phyloP scores from a whole-genome alignment of 2,797 vertebrate genomes.

The Synanceia verrucosa region DNA sequence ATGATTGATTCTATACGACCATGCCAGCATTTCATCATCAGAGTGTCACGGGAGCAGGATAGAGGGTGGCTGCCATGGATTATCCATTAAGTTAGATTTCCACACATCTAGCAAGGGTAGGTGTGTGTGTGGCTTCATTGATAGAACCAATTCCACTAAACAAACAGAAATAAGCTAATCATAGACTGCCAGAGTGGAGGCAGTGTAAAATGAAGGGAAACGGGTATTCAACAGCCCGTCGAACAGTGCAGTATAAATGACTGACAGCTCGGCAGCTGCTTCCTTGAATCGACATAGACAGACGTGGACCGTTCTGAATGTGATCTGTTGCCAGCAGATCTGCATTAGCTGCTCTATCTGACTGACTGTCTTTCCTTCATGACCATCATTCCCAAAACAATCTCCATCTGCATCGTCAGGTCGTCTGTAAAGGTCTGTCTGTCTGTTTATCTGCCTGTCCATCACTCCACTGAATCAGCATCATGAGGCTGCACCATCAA shows the following conservation, averaged over 20 bases:
- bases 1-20: conserved; percentile 45
- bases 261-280: conserved; percentile 56
- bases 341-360: conserved; percentile 60
- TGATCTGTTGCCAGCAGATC: conserved; percentile 48
- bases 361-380: conserved; percentile 52
- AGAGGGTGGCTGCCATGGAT: conserved; percentile 3
- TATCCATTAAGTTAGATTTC: conserved; percentile 28
- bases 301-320: conserved; percentile 23
- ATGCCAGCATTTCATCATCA: conserved; percentile 62
- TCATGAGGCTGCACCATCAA: conserved; percentile 1
- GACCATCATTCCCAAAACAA: conserved; percentile 53
- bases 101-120: conserved; percentile 9
- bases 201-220: conserved; percentile 18
- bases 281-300: conserved; percentile 41
- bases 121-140: neutral
- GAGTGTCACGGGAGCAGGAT: conserved; percentile 15
- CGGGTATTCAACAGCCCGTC: conserved; percentile 28
- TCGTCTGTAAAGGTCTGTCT: conserved; percentile 51
- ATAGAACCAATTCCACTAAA: conserved; percentile 36
- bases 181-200: neutral
- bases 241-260: conserved; percentile 33
- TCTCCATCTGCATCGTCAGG: conserved; percentile 35
- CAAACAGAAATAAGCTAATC: conserved; percentile 54
- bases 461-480: conserved; percentile 29
- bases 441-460: conserved; percentile 25